Percentiles rank a stretch among this genome's conserved stretches.
Conservation (phyloP, 2,888 invertebrate species). For the Polydrusus pterygomalis region DNA sequence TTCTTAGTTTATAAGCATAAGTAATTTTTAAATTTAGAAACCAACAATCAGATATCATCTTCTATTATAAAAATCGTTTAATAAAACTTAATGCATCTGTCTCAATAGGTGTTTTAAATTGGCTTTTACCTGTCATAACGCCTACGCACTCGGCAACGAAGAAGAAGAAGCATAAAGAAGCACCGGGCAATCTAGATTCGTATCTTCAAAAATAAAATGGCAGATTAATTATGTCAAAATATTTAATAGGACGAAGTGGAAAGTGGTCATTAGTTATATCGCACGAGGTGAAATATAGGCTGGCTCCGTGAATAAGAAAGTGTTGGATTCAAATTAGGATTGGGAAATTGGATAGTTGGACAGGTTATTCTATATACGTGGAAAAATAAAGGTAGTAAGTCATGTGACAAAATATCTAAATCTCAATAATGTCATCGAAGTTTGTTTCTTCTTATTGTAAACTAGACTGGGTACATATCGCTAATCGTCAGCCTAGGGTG, state of each 20-base stretch:
- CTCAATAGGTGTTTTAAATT: constrained; percentile 51
- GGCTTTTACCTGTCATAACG: constrained; percentile 49
- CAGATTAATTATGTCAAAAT: constrained; percentile 52
- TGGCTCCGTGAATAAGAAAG: no score
- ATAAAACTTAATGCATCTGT: constrained; percentile 46
- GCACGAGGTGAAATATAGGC: no score
- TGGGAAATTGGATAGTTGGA: no score
- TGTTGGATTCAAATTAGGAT: no score
- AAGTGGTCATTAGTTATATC: neutral
- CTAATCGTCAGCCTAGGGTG: no score
- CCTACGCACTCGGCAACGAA: constrained; percentile 42
- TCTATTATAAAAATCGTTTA: constrained; percentile 44
- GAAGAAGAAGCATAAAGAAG: constrained; percentile 39
- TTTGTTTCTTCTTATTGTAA: no score
- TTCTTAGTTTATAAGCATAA: constrained; percentile 18
- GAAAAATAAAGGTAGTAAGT: no score
- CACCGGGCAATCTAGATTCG: constrained; percentile 43
- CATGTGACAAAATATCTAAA: no score
- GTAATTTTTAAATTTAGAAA: constrained; percentile 18
- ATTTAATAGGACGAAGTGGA: constrained; percentile 18
- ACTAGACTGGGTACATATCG: no score
- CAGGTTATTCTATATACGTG: no score
- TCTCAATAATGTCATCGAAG: no score
- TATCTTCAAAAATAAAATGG: constrained; percentile 48
- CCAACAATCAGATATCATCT: constrained; percentile 32